Conservation (phyloP, 2,113 vertebrate genomes). For the Spilogale gracilis region DNA sequence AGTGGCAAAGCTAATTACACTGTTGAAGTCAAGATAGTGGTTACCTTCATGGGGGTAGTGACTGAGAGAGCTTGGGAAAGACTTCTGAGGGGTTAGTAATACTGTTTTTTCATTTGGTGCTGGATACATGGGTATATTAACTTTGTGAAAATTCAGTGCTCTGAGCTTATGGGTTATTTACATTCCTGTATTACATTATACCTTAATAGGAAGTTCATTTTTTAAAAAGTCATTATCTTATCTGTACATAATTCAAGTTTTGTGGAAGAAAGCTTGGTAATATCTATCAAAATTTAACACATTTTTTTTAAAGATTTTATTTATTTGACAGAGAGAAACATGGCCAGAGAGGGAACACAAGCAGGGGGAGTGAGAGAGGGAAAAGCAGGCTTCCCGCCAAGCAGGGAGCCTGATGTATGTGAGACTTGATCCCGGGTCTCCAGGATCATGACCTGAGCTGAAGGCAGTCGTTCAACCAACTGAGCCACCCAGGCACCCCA, state of each 20-base stretch:
- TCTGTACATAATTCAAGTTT: constrained; percentile 12
- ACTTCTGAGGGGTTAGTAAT: background rate
- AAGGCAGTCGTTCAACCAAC: no score
- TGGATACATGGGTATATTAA: background rate
- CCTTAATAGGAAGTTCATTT: background rate
- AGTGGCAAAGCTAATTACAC: background rate
- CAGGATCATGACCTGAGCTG: no score
- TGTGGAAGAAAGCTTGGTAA: constrained; percentile 39
- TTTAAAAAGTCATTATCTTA: constrained; percentile 30
- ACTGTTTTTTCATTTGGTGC: background rate
- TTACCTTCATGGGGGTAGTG: background rate
- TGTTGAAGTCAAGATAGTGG: background rate
- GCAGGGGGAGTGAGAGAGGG: no score
- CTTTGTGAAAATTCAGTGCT: background rate
- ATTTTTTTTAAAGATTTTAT: background rate
- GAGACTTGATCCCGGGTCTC: no score
- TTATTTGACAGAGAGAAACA: no score
- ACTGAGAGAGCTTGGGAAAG: background rate
- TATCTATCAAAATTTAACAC: constrained; percentile 14
- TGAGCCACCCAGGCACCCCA: background rate
- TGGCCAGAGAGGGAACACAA: no score
- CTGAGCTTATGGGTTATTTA: constrained; percentile 8
- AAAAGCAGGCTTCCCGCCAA: no score
- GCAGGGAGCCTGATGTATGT: no score
- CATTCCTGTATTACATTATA: constrained; percentile 21